phyloP scores from a whole-genome alignment of 1,140 invertebrate species.

The Drosophila triauraria region DNA sequence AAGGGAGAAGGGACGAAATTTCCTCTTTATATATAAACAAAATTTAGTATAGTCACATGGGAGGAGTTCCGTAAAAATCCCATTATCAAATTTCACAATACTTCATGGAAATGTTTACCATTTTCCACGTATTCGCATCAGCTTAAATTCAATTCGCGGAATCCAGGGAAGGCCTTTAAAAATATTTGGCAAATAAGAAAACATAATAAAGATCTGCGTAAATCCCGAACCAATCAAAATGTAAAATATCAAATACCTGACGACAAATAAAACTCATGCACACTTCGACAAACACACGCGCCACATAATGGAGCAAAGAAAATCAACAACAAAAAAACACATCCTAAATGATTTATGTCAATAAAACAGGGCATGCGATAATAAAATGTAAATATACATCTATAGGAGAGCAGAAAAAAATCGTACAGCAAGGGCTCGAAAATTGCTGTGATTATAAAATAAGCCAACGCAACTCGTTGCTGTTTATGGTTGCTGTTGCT shows the following conservation, averaged over 20 bases:
- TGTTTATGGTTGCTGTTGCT: slow-evolving; percentile 27
- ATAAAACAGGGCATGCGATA: slow-evolving; percentile 63
- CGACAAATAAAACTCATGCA: slow-evolving; percentile 50
- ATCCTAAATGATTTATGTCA: slow-evolving; percentile 73
- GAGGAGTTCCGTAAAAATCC: neutral
- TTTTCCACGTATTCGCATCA: too few relatives aligned
- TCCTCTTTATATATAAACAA: neutral
- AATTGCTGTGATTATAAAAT: slow-evolving; percentile 74
- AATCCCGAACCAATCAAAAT: slow-evolving; percentile 62
- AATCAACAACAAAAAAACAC: slow-evolving; percentile 12
- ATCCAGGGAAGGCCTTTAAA: slow-evolving; percentile 7
- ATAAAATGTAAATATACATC: slow-evolving; percentile 60
- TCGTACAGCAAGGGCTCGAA: slow-evolving; percentile 42
- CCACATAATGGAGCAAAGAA: slow-evolving; percentile 14
- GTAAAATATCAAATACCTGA: slow-evolving; percentile 69
- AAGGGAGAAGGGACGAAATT: neutral
- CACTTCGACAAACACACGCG: slow-evolving; percentile 7
- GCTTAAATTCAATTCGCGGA: slow-evolving; percentile 8
- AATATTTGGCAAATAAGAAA: slow-evolving; percentile 39
- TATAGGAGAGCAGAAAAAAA: slow-evolving; percentile 21
- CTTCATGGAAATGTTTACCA: neutral
- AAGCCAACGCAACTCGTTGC: slow-evolving; percentile 50
- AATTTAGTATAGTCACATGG: neutral
- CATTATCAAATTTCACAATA: neutral
- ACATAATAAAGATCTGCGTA: slow-evolving; percentile 48